A percentile compares a stretch with the other conserved stretches of the same genome.
These are phyloP conservation scores for Pecten maximus DNA, from an alignment of 2,888 invertebrate genomes.

Conservation along the genomic window DNA sequence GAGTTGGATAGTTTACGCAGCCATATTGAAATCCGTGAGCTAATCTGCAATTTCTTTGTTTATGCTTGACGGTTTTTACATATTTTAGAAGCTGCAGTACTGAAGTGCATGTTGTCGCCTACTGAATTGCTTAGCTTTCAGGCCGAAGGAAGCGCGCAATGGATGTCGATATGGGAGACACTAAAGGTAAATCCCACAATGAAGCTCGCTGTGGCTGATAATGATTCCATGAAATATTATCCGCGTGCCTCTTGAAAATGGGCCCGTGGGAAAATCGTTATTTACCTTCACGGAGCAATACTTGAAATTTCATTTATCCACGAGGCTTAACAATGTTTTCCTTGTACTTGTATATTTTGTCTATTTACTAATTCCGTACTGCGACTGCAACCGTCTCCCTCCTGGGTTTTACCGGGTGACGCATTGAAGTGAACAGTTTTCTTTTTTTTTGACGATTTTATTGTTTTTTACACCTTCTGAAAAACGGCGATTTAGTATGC, in stretches of 20 bases:
- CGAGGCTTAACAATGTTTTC: no score
- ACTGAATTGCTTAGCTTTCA: background rate
- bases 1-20: slow-evolving; percentile 20
- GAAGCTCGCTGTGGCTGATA: background rate
- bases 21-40: background rate
- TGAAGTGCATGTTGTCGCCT: background rate
- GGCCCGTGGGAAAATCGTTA: background rate
- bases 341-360: no score
- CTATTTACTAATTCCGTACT: no score
- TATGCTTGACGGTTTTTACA: background rate
- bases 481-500: no score
- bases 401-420: no score
- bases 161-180: background rate
- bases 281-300: no score
- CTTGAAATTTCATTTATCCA: no score
- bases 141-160: background rate
- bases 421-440: no score
- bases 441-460: no score
- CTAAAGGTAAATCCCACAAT: background rate
- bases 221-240: background rate
- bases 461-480: no score
- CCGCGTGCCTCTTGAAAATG: background rate
- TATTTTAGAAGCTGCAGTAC: background rate
- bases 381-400: no score
- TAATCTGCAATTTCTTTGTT: background rate